A percentile compares a stretch with the other conserved stretches of the same genome.
Conservation (phyloP, 2,888 invertebrate species). For the Leptinotarsa tumamoca region DNA sequence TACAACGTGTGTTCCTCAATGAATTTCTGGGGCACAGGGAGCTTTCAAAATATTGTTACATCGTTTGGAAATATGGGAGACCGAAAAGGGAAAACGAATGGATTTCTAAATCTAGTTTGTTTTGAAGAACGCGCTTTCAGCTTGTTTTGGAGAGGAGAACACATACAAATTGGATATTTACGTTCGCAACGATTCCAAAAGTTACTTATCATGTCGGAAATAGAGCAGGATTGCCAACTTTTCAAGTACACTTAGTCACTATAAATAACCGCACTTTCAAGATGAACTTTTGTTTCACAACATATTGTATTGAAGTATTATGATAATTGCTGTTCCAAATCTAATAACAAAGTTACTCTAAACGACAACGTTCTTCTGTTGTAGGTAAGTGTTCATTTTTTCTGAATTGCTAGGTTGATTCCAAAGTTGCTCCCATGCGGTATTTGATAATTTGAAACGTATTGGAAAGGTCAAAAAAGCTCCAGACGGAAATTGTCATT, state of each 20-base stretch:
- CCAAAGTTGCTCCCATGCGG: too few relatives aligned
- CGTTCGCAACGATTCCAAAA: constrained; percentile 4
- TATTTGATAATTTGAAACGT: too few relatives aligned
- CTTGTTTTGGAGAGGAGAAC: constrained; percentile 23
- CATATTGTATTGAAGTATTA: too few relatives aligned
- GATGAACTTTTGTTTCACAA: too few relatives aligned
- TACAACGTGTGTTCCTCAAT: constrained; percentile 55
- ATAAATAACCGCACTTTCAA: too few relatives aligned
- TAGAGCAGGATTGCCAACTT: neutral
- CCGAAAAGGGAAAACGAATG: constrained; percentile 35
- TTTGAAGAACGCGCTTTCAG: constrained; percentile 26
- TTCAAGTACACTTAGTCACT: neutral
- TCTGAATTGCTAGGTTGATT: too few relatives aligned
- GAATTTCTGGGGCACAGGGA: constrained; percentile 51
- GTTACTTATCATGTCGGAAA: constrained; percentile 6
- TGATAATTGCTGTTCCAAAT: too few relatives aligned
- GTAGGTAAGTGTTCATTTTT: too few relatives aligned
- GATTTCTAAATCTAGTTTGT: constrained; percentile 33
- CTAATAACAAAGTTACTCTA: too few relatives aligned
- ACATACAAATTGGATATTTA: constrained; percentile 25
- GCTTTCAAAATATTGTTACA: constrained; percentile 54
- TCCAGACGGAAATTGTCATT: too few relatives aligned
- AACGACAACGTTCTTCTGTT: too few relatives aligned
- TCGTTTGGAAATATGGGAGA: constrained; percentile 34
- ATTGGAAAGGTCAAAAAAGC: too few relatives aligned